Evolutionary conservation across 2,888 invertebrate genomes (phyloP).

Genomic region (Tricholauxania praeusta): DNA sequence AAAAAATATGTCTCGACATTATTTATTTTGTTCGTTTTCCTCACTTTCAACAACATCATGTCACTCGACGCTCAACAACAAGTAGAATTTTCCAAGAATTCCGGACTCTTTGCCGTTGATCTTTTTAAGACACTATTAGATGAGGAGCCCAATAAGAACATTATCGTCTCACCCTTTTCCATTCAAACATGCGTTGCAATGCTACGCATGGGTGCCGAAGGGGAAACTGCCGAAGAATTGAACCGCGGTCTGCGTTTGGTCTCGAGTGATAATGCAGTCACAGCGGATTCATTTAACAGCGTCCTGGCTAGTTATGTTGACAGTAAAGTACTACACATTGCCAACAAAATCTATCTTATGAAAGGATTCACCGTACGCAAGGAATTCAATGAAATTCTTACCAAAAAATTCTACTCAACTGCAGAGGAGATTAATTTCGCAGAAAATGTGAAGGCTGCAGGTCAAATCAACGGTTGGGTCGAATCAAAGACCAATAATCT

Average conservation of each 20-base stretch:
- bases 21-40: slow-evolving; percentile 21
- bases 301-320: no score
- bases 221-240: slow-evolving; percentile 73
- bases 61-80: neutral
- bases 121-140: slow-evolving; percentile 46
- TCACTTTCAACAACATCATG: neutral
- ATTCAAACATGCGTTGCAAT: slow-evolving; percentile 79
- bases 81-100: slow-evolving; percentile 46
- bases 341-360: no score
- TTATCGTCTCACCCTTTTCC: slow-evolving; percentile 82
- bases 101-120: slow-evolving; percentile 49
- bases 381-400: slow-evolving; percentile 72
- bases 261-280: no score
- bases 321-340: no score
- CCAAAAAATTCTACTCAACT: slow-evolving; percentile 75
- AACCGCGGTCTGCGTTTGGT: slow-evolving; percentile 71
- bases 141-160: slow-evolving; percentile 72
- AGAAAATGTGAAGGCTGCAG: slow-evolving; percentile 68
- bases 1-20: no score
- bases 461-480: slow-evolving; percentile 84
- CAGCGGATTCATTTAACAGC: no score
- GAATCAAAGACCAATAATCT: slow-evolving; percentile 83
- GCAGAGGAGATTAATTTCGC: slow-evolving; percentile 76
- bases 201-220: slow-evolving; percentile 79
- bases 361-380: slow-evolving; percentile 71